Evolutionary conservation across 2,888 invertebrate genomes (phyloP), one percentile per base, ranked within the genome.

Genomic region (Trichopoda pennipes): DNA sequence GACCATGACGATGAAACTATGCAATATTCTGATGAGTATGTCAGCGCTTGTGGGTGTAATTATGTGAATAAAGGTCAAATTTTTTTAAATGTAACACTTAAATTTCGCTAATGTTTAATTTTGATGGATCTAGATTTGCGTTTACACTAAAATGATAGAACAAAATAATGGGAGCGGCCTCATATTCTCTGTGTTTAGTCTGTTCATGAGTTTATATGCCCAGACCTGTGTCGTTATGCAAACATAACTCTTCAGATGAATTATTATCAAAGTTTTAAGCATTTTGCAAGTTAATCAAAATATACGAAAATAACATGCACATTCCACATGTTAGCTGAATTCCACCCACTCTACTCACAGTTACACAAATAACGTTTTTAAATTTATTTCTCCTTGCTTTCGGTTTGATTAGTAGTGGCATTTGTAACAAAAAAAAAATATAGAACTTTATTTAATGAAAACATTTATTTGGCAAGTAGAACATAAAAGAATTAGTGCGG

Each of bases 401-500:
- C 32, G 28, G 23, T 68, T 74, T 64, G 60, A 73, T 64, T 74
- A 55, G 70, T 63, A 44, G 64, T 53, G 47, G 75, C 21, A 72
- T 66, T 66, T 61, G 42, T 35, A 66, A 2, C 17, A 17, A 53
- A 32, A 16, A 47, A 19, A 19, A 66, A 47, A 47, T 17, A 42
- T 17, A 68, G 70, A 75, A 70, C 58, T 80, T 73, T 66, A 73
- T 66, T 81, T 73, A 80, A 80, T 84, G 81, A 84, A 84, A 80
- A 84, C 84, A 80, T 81, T 80, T 76, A 84, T 84, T 84, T 81
- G 77, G 74, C 80, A 78, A 80, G 80, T 82, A 68, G 76, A 84
- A 81, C 82, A 84, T 85, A 82, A 82, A 84, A 80, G 81, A 83
- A 84, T 85, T 85, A 82, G 81, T 84, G 74, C 81, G 80, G 81